Conservation (phyloP, 2,113 vertebrate species). For the Rousettus leschenaultii region DNA sequence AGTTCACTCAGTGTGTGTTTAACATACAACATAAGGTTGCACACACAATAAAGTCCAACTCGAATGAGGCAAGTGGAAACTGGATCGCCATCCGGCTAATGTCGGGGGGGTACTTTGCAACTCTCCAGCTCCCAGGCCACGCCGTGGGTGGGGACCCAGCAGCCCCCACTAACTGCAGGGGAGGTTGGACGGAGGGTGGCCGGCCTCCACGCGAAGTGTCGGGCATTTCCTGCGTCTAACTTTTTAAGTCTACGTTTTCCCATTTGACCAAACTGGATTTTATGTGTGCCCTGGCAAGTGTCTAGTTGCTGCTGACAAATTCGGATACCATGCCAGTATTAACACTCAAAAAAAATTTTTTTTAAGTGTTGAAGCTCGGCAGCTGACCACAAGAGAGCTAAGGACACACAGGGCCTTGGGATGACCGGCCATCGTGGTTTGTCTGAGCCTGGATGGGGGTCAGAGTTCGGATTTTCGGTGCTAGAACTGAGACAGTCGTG, state of each 20-base stretch:
- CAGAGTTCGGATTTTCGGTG: not conserved
- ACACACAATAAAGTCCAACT: too few species aligned
- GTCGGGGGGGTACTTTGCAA: accelerated
- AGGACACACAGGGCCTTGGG: not conserved
- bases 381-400: not conserved
- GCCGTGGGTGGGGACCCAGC: accelerated
- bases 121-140: accelerated
- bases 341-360: not conserved
- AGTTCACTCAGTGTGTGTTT: not conserved
- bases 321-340: not conserved
- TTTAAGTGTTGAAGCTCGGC: not conserved
- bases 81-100: accelerated
- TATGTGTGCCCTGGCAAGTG: not conserved
- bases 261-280: not conserved
- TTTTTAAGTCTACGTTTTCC: not conserved
- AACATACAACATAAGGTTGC: not conserved
- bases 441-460: too few species aligned
- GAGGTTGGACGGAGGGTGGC: too few species aligned
- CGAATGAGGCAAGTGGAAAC: not conserved
- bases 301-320: too few species aligned
- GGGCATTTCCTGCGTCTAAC: accelerated
- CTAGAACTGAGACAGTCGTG: not conserved
- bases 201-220: accelerated
- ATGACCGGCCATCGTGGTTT: accelerated
- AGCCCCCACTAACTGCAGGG: accelerated